phyloP scores from a whole-genome alignment of 2,113 vertebrate species.

The Oreochromis aureus region DNA sequence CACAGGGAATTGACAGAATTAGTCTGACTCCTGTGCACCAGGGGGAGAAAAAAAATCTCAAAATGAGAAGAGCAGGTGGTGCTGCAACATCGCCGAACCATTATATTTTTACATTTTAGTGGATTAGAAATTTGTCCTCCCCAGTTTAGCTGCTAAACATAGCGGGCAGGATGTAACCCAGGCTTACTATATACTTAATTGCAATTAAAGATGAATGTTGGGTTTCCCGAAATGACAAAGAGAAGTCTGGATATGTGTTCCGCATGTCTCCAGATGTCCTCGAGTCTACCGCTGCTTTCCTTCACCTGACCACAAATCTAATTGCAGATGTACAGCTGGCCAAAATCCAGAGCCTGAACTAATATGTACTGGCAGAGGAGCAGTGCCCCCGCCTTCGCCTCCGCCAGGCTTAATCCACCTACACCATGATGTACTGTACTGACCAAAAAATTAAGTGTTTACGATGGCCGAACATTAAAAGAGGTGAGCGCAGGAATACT shows the following conservation, averaged over 20 bases:
- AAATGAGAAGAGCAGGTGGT: conserved; percentile 16
- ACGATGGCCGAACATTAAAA: conserved; percentile 4
- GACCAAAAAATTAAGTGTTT: neutral
- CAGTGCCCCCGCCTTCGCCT: neutral
- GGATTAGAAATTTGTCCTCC: neutral
- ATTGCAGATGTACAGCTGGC: conserved; percentile 40
- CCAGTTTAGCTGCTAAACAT: conserved; percentile 7
- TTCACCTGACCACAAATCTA: conserved; percentile 45
- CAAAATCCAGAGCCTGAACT: neutral
- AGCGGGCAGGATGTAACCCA: conserved; percentile 1
- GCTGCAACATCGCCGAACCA: neutral
- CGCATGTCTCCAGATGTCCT: conserved; percentile 42
- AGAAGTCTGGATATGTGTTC: conserved; percentile 27
- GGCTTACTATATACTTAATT: conserved; percentile 29
- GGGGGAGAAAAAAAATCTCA: neutral
- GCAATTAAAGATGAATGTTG: conserved; percentile 40
- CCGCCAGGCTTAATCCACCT: neutral
- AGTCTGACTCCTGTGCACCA: neutral
- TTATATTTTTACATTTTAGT: neutral
- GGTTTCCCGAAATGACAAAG: conserved; percentile 41
- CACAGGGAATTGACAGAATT: neutral
- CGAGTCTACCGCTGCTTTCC: conserved; percentile 27
- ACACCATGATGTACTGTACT: neutral
- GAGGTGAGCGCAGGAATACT: neutral
- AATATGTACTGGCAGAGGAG: conserved; percentile 16